phyloP scores from a whole-genome alignment of 1,140 invertebrate species.

The Daktulosphaira vitifoliae region DNA sequence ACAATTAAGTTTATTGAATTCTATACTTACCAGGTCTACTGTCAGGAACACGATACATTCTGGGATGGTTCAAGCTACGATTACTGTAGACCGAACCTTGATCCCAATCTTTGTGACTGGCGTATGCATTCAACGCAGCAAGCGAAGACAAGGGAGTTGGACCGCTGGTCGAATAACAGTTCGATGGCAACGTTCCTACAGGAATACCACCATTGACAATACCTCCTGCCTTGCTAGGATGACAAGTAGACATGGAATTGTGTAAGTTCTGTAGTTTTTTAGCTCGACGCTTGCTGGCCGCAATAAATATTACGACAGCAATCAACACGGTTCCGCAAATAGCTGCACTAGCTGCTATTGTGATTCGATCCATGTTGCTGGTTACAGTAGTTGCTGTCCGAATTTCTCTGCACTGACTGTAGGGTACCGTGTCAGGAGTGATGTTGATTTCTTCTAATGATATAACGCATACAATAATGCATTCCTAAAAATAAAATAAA shows the following conservation, averaged over 20 bases:
- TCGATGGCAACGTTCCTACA: constrained; percentile 59
- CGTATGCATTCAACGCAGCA: constrained; percentile 66
- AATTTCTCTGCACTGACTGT: constrained; percentile 78
- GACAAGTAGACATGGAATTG: constrained; percentile 41
- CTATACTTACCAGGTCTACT: constrained; percentile 42
- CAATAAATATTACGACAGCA: constrained; percentile 70
- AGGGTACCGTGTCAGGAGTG: constrained; percentile 74
- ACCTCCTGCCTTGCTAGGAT: constrained; percentile 42
- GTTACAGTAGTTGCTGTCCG: constrained; percentile 68
- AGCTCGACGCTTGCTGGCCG: constrained; percentile 57
- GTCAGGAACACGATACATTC: constrained; percentile 60
- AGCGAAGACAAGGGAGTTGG: constrained; percentile 66
- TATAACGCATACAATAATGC: constrained; percentile 84
- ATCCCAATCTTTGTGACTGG: constrained; percentile 84
- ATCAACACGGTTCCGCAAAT: constrained; percentile 86
- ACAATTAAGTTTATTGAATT: too few relatives aligned
- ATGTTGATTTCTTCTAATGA: constrained; percentile 77
- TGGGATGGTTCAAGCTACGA: constrained; percentile 72
- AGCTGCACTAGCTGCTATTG: constrained; percentile 84
- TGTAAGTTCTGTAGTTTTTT: constrained; percentile 63
- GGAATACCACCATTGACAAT: constrained; percentile 53
- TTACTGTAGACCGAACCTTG: constrained; percentile 85
- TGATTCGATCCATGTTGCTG: constrained; percentile 88
- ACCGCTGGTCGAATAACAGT: constrained; percentile 58
- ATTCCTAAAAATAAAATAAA: constrained; percentile 55